Evolutionary conservation across 2,888 invertebrate genomes (phyloP), one percentile per base, ranked within the genome.

Genomic region (Troilus luridus): DNA sequence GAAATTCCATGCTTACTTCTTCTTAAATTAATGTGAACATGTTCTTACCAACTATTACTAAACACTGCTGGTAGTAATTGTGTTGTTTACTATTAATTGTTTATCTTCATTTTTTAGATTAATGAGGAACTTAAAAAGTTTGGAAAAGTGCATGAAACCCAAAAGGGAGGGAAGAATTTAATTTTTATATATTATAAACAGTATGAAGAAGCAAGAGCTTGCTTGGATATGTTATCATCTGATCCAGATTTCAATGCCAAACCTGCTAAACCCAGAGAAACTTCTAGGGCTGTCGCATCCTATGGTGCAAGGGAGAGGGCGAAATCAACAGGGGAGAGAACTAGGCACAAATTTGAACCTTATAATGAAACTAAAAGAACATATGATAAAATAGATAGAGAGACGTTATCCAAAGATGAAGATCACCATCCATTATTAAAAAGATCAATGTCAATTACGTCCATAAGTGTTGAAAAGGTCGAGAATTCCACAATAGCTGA

Each of bases 201-300:
- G 10, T 91, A 91, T 88, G 91, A 91, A 41, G 88, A 91, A 88
- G 91, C 91, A 41, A 59, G 91, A 19, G 85, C 60, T 14, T 91
- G 91, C 54, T 77, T 91, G n/a, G 91, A 91, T 60, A 41, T 24
- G 24, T 64, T 91, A 85, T 24, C 81, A 54, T 60, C 59, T 64
- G 54, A 81, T 54, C 88, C 91, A 17, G 91, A 91, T 77, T 91
- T 88, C n/a, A 91, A 88, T 91, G 91, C 91, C 0, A 91, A 88
- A 27, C 91, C 91, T 2, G 91, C 91, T 56, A 59, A 62, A 58
- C 91, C 91, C 41, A 67, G 88, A 62, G 91, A 91, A 60, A 88
- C 91, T 59, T 85, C 41, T 9, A 77, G 90, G 27, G 27, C 90
- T 56, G 72, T 67, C 24, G 54, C 24, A 14, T 56, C 67, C 7